These are phyloP conservation scores for Nomada ferruginata DNA, from an alignment of 2,888 invertebrate genomes.

Conservation along the genomic window DNA sequence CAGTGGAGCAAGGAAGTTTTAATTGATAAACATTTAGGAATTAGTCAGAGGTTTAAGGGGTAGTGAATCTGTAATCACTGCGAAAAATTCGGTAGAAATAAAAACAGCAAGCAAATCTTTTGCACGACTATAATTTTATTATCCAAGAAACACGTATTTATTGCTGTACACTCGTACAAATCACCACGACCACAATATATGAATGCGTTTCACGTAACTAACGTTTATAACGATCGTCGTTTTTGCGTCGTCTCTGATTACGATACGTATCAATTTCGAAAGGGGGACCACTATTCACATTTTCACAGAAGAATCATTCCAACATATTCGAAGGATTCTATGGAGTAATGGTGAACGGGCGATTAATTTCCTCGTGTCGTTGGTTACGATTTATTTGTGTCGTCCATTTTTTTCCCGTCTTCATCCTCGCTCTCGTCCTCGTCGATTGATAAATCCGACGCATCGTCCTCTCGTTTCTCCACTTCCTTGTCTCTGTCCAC, in stretches of 20 bases:
- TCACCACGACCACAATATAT: slow-evolving; percentile 36
- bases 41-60: too few relatives aligned
- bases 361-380: neutral
- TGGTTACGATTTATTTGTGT: slow-evolving; percentile 43
- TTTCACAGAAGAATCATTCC: neutral
- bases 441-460: slow-evolving; percentile 61
- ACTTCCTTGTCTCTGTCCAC: slow-evolving; percentile 28
- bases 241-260: too few relatives aligned
- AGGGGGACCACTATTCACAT: neutral
- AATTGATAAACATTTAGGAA: neutral
- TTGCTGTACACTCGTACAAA: slow-evolving; percentile 20
- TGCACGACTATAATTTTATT: slow-evolving; percentile 17
- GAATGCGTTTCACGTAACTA: neutral
- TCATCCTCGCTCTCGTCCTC: slow-evolving; percentile 66
- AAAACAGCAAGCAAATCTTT: neutral
- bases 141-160: neutral
- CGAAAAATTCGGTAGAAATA: too few relatives aligned
- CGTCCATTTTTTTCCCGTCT: slow-evolving; percentile 50
- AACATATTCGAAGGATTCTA: neutral
- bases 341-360: neutral
- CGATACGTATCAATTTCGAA: too few relatives aligned
- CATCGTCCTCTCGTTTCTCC: slow-evolving; percentile 39
- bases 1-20: neutral
- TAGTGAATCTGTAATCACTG: too few relatives aligned
- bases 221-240: neutral